Evolutionary conservation across 2,113 vertebrate species (phyloP).

Genomic region (Carassius gibelio): DNA sequence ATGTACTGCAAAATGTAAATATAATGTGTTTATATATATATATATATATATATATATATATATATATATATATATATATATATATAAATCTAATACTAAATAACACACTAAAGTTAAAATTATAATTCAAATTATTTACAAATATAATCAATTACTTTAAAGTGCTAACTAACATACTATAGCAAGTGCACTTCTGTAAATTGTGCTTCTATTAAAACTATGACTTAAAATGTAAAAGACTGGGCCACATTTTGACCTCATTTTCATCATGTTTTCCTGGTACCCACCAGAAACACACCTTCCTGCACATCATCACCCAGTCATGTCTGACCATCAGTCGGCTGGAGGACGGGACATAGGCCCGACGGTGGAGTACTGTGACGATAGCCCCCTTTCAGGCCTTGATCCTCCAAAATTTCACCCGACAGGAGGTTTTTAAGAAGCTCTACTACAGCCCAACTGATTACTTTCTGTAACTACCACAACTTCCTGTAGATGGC

Average conservation of each 20-base stretch:
- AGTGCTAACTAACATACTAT: no score
- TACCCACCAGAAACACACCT: slow-evolving; percentile 81
- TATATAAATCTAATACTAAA: no score
- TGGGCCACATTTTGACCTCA: neutral
- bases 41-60: no score
- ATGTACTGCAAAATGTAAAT: no score
- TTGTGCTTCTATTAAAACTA: neutral
- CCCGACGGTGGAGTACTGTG: slow-evolving; percentile 87
- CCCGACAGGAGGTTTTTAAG: slow-evolving; percentile 82
- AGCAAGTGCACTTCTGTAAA: neutral
- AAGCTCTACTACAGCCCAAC: slow-evolving; percentile 86
- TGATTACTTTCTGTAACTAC: slow-evolving; percentile 85
- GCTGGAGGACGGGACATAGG: slow-evolving; percentile 82
- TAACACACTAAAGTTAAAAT: no score
- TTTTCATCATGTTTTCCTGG: slow-evolving; percentile 32
- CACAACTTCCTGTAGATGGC: slow-evolving; percentile 31
- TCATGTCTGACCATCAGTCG: slow-evolving; percentile 90
- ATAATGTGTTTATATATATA: no score
- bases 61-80: no score
- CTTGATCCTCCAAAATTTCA: slow-evolving; percentile 87
- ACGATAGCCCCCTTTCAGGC: slow-evolving; percentile 77
- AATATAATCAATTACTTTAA: no score
- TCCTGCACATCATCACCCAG: slow-evolving; percentile 91
- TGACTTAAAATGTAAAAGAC: neutral
- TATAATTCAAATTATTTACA: no score